Conservation (phyloP, 2,888 invertebrate genomes). For the Hermodice carunculata region DNA sequence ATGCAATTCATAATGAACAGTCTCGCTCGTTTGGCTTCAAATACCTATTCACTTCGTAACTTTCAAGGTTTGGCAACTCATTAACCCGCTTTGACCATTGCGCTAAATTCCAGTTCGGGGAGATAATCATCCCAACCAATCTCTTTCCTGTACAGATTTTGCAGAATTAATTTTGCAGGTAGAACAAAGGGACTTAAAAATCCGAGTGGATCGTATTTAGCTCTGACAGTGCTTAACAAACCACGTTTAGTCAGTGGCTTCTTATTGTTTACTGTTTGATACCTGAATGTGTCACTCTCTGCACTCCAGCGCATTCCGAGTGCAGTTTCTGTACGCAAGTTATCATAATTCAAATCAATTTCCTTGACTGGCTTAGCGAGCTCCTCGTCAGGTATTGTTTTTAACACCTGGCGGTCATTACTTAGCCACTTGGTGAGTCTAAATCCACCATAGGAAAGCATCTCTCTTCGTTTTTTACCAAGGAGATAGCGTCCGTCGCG, state of each 20-base stretch:
- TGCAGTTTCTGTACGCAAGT: neutral
- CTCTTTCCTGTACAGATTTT: slow-evolving; percentile 1
- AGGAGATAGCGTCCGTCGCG: neutral
- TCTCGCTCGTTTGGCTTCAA: neutral
- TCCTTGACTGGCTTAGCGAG: neutral
- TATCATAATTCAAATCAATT: neutral
- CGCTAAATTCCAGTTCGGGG: neutral
- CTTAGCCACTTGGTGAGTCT: slow-evolving; percentile 21
- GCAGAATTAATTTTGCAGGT: slow-evolving; percentile 16
- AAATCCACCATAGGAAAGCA: neutral
- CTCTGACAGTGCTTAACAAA: slow-evolving; percentile 6
- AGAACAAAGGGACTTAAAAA: slow-evolving; percentile 69
- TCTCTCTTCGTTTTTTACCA: slow-evolving; percentile 5
- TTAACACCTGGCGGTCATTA: slow-evolving; percentile 15
- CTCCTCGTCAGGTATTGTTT: slow-evolving; percentile 5
- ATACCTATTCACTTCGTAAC: neutral
- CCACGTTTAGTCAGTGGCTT: slow-evolving; percentile 7
- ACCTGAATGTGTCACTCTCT: slow-evolving; percentile 4
- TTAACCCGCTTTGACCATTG: slow-evolving; percentile 15
- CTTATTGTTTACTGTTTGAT: neutral
- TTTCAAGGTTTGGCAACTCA: neutral
- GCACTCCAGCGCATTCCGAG: neutral
- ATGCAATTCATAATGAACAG: slow-evolving; percentile 2
- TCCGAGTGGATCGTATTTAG: slow-evolving; percentile 48
- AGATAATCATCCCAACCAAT: slow-evolving; percentile 20